A percentile compares a stretch with the other conserved stretches of the same genome.
phyloP scores from a whole-genome alignment of 2,113 vertebrate species.

The Andinoacara biseriatus region DNA sequence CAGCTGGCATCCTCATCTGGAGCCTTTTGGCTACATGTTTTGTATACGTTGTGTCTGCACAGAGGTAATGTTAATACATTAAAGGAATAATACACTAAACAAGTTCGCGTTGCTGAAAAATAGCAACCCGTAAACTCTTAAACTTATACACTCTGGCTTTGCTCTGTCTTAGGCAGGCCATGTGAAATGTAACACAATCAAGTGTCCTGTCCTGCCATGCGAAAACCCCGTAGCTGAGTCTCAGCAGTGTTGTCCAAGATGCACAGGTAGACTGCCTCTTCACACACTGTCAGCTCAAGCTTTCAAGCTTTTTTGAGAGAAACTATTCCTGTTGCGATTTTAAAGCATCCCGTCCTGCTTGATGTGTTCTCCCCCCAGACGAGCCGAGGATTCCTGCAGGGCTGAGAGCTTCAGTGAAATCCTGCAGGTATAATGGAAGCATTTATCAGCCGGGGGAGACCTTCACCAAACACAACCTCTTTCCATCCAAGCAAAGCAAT shows the following conservation, averaged over 20 bases:
- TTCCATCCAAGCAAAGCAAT: constrained; percentile 86
- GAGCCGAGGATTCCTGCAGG: constrained; percentile 87
- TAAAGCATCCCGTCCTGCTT: neutral
- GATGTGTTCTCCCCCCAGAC: constrained; percentile 49
- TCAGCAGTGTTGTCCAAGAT: constrained; percentile 90
- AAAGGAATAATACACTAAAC: neutral
- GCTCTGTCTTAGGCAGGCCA: constrained; percentile 80
- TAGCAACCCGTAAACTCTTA: neutral
- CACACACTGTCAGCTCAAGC: neutral
- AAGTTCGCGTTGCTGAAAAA: neutral
- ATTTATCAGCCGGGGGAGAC: constrained; percentile 89
- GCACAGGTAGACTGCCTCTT: constrained; percentile 80
- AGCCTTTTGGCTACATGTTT: constrained; percentile 91
- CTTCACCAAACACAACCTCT: constrained; percentile 87
- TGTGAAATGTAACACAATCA: constrained; percentile 90
- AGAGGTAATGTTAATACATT: constrained; percentile 77
- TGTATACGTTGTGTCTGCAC: constrained; percentile 92
- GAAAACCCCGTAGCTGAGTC: constrained; percentile 85
- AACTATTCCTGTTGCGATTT: neutral
- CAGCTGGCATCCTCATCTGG: constrained; percentile 95
- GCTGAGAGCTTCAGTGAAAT: constrained; percentile 82
- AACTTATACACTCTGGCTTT: constrained; percentile 24
- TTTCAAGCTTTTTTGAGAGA: neutral
- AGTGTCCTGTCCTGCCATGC: constrained; percentile 87
- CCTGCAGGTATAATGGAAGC: constrained; percentile 89